Evolutionary conservation across 2,797 vertebrate species (phyloP), one percentile per base, ranked within the genome.

Genomic region (Darevskia nairensis): DNA sequence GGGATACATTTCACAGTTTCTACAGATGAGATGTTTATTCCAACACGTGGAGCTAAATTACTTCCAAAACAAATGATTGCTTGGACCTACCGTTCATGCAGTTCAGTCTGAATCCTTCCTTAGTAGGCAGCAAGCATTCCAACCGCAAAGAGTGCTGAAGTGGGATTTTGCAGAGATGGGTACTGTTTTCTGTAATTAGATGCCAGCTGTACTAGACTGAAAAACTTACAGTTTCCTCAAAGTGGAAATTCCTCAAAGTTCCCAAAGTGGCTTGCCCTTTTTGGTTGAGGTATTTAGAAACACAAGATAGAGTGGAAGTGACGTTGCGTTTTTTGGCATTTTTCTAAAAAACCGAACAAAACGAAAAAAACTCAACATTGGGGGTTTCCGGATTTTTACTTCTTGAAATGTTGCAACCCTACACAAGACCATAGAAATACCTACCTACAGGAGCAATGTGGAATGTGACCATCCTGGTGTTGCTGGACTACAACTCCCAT

Each of bases 141-240:
- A 89, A 13, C 0, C 89, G 82, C 90, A 10, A 88, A 71, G 55
- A 69, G 3, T 55, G 66, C 82, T 69, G 72, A 91, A 94, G 79
- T 4, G 55, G 1, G 88, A 91, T 86, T 92, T 94, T 77, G 32
- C 10, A 90, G 82, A 92, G 69, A 4, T 64, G 85, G 83, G n/a
- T 76, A 64, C 3, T 68, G 21, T 64, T 89, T 89, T 69, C 80
- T 71, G 8, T 80, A 93, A 66, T 93, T 92, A 90, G 79, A 90
- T 84, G 46, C 74, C 69, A 91, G 46, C 29, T 61, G 84, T 5
- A 79, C 35, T 32, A 23, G 39, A 17, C 41, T 88, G 4, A 44
- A 92, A 93, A 93, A 35, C 1, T 41, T 81, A 32, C 13, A 68
- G 23, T 82, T 89, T 90, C 10, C 92, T 89, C 78, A 39, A 90